These are phyloP conservation scores for Sebastes trivittatus DNA, from an alignment of 2,797 vertebrate species.

Conservation along the genomic window DNA sequence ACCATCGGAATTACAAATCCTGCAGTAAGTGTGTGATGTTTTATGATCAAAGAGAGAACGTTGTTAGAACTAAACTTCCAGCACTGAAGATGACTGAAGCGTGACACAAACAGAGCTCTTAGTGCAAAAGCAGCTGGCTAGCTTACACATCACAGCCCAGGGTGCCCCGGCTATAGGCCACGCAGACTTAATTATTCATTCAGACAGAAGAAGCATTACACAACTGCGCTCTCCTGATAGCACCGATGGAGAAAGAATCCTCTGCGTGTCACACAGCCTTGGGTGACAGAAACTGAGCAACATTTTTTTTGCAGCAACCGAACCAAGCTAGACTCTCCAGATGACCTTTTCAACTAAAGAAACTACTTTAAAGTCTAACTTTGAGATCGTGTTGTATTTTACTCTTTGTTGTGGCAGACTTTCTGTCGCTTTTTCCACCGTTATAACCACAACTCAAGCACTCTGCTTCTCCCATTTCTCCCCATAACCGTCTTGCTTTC, in stretches of 20 bases:
- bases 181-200: conserved; percentile 60
- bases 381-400: background rate
- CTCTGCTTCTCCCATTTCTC: conserved; percentile 18
- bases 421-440: background rate
- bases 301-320: background rate
- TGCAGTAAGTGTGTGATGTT: conserved; percentile 14
- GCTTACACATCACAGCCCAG: conserved; percentile 41
- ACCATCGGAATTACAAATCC: conserved; percentile 37
- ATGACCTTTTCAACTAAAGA: conserved; percentile 56
- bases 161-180: conserved; percentile 33
- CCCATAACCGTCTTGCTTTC: conserved; percentile 24
- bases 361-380: conserved; percentile 27
- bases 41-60: conserved; percentile 38
- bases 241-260: background rate
- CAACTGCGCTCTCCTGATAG: conserved; percentile 40
- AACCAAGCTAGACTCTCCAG: conserved; percentile 10
- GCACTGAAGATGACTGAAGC: conserved; percentile 26
- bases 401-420: background rate
- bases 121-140: conserved; percentile 42
- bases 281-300: conserved; percentile 33
- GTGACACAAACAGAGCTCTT: conserved; percentile 43
- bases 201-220: conserved; percentile 63
- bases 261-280: conserved; percentile 20
- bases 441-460: conserved; percentile 23
- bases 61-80: conserved; percentile 6